Conservation (phyloP, 1,140 invertebrate genomes). For the Sminthurinus signatus region DNA sequence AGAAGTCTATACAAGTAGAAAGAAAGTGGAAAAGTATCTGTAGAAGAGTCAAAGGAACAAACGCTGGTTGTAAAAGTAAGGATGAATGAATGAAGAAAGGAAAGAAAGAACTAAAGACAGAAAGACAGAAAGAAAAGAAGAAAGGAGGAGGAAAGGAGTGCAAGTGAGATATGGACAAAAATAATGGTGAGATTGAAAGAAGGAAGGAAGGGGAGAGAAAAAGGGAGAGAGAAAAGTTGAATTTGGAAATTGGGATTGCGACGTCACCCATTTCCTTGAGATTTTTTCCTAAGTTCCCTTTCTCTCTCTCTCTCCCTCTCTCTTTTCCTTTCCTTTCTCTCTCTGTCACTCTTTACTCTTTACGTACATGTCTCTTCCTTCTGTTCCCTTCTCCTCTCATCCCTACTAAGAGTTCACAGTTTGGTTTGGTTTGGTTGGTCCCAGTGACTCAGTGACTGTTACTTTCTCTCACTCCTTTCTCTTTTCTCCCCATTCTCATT, state of each 20-base stretch:
- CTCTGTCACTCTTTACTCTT: neutral
- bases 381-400: too few species aligned
- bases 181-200: neutral
- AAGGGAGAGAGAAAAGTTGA: slow-evolving; percentile 1
- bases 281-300: neutral
- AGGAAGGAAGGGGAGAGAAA: neutral
- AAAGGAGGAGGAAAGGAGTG: neutral
- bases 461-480: too few species aligned
- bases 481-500: too few species aligned
- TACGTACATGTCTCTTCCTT: too few species aligned
- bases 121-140: neutral
- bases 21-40: too few species aligned
- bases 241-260: neutral
- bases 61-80: too few species aligned
- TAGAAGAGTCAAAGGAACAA: too few species aligned
- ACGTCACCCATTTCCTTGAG: too few species aligned
- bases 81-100: neutral
- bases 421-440: too few species aligned
- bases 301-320: neutral
- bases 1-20: too few species aligned
- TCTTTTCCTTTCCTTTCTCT: neutral
- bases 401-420: too few species aligned
- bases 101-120: neutral
- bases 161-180: neutral
- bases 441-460: too few species aligned